These are phyloP conservation scores for Lamellibrachia luymesi DNA, from an alignment of 1,140 invertebrate species.

Conservation along the genomic window DNA sequence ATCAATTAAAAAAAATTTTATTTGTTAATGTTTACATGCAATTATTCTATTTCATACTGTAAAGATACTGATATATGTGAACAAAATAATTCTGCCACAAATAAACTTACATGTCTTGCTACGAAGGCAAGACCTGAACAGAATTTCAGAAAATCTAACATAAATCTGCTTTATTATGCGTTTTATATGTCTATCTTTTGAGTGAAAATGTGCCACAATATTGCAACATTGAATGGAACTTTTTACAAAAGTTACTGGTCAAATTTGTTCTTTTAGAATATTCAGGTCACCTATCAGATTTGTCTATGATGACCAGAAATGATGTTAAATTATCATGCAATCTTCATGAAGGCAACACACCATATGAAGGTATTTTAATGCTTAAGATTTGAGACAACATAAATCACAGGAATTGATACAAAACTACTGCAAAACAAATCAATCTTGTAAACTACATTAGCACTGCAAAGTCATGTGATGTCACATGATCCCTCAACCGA, in stretches of 20 bases:
- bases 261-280: not conserved
- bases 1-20: no score
- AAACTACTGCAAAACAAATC: not conserved
- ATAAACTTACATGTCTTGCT: no score
- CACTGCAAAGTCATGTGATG: not conserved
- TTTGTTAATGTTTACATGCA: no score
- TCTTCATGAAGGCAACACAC: not conserved
- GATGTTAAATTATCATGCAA: not conserved
- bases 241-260: not conserved
- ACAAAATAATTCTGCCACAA: no score
- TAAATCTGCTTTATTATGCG: no score
- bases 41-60: no score
- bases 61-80: no score
- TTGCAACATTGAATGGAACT: not conserved
- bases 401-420: not conserved
- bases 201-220: not conserved
- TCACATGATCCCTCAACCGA: constrained; percentile 36
- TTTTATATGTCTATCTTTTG: not conserved
- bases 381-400: not conserved
- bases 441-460: not conserved
- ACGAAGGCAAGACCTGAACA: no score
- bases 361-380: no score
- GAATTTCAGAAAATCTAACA: no score
- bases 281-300: no score
- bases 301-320: not conserved